Evolutionary conservation across 1,140 invertebrate species (phyloP), one percentile per base, ranked within the genome.

Genomic region (Eumeta japonica): DNA sequence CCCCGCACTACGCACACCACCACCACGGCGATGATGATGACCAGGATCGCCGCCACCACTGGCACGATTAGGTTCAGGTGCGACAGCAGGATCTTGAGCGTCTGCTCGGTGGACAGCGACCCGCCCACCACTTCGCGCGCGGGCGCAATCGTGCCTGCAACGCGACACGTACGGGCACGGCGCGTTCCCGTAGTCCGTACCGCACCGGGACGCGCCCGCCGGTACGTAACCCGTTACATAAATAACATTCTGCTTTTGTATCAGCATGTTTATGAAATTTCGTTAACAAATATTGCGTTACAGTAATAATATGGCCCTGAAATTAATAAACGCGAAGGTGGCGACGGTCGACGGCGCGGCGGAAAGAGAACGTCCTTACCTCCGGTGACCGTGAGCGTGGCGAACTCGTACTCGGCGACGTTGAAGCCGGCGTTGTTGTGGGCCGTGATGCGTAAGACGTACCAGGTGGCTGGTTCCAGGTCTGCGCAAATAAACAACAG

Each of bases 371-470:
- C n/a, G n/a, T n/a, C n/a, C 55, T 78, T 82, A 94, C 91, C 90
- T 84, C 94, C 95, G 50, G 89, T 91, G 43, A 92, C 84, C 13
- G 93, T 96, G 5, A 97, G 80, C 10, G 95, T 97, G 11, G 91
- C 92, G 70, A 97, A 97, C 77, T 93, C 90, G 58, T 94, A 90
- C 81, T 95, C 88, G 30, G 90, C 90, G 18, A 95, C 90, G 14
- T 92, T 91, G 48, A 93, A 94, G 28, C 94, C 95, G 35, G 93
- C 94, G 58, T 95, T 95, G 60, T 96, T 97, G 71, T 96, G 91
- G 13, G 94, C 94, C 2, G 92, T 94, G 12, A 97, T 92, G 18
- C 89, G 81, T 10, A 94, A 73, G 45, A 90, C 85, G 63, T 97
- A 97, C 90, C 92, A 94, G 13, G 86, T 93, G 7, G 91, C 93